These are phyloP conservation scores for Aegypius monachus DNA, from an alignment of 2,113 vertebrate genomes.

Conservation along the genomic window DNA sequence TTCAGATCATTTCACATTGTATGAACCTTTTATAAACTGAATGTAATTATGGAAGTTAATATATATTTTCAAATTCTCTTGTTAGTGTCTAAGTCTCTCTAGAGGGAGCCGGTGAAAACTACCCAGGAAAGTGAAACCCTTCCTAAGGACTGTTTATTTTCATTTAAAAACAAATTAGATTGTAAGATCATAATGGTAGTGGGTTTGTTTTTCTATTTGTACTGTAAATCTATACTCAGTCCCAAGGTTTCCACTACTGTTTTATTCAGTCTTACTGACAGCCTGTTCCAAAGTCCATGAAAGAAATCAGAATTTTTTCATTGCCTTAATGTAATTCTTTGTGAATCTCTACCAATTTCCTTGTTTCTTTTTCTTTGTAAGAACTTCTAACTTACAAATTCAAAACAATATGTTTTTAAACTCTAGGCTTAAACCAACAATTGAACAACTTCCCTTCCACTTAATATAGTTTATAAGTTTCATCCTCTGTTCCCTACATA, in stretches of 20 bases:
- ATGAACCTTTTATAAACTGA: slow-evolving; percentile 41
- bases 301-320: background rate
- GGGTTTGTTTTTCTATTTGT: slow-evolving; percentile 26
- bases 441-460: background rate
- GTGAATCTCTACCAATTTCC: background rate
- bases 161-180: slow-evolving; percentile 44
- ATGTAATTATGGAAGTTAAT: slow-evolving; percentile 34
- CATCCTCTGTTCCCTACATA: background rate
- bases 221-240: slow-evolving; percentile 1
- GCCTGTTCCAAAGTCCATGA: background rate
- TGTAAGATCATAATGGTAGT: background rate
- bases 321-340: background rate
- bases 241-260: background rate
- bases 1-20: slow-evolving; percentile 50
- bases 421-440: background rate
- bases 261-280: background rate
- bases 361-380: background rate
- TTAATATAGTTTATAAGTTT: background rate
- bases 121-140: slow-evolving; percentile 20
- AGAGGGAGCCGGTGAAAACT: slow-evolving; percentile 2
- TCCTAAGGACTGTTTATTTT: slow-evolving; percentile 41
- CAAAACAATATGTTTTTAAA: background rate
- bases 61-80: slow-evolving; percentile 35
- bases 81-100: slow-evolving; percentile 17
- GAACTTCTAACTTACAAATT: background rate